Evolutionary conservation across 2,113 vertebrate genomes (phyloP), one percentile per base, ranked within the genome.

Genomic region (Erpornis zantholeuca): DNA sequence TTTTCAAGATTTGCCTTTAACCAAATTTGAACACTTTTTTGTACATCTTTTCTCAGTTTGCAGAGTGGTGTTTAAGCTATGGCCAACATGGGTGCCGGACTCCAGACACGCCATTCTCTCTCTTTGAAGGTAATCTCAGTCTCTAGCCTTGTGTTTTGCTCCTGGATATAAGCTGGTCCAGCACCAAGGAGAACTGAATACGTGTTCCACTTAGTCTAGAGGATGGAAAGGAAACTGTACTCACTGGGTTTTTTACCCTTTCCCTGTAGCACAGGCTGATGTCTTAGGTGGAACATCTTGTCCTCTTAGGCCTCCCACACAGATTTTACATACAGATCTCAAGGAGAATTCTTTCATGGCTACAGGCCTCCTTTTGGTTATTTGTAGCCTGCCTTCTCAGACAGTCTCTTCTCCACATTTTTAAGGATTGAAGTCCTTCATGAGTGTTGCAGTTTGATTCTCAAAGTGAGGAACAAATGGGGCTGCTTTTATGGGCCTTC

Each of bases 11-110:
- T 38, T 7, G 5, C 28, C 45, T 68, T 56, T 50, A 70, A 71
- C 20, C 45, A 73, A 21, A 27, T 54, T 2, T 60, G 8, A 70
- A 69, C 3, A 1, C 7, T 40, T 53, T 36, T 53, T 92, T 17
- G n/a, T 95, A 76, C 47, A 80, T 90, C 63, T 79, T 24, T 88
- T 82, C 89, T 76, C 90, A 99, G 99, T 99, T 99, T 97, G 99
- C 99, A 72, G 99, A 99, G 90, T 99, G 99, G 99, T 99, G 99
- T 94, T 98, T 99, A 97, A 99, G 99, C 96, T 99, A 99, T 2
- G 99, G 99, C 20, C 98, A 98, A 10, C 99, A 99, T 1, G 99
- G 99, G 45, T 99, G 99, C 97, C 97, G 99, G 92, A 99, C 98
- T 31, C 99, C 99, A 4, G 99, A 99, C 95, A 99, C 99, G 0